Conservation (phyloP, 2,888 invertebrate species). For the Caenorhabditis sp. region DNA sequence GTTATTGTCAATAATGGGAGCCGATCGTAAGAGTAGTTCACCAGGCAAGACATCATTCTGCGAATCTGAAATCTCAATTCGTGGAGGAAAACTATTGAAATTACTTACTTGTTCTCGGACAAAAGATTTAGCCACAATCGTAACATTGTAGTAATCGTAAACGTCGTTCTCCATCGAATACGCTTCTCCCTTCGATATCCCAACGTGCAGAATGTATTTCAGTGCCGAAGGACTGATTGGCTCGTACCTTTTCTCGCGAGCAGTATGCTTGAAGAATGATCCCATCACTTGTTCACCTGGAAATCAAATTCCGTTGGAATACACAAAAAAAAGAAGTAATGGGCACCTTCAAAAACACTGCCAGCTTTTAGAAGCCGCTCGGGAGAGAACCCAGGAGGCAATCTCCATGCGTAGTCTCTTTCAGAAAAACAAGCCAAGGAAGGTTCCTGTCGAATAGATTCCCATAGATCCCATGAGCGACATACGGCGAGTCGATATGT, state of each 20-base stretch:
- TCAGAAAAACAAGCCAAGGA: slow-evolving; percentile 74
- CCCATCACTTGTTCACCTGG: slow-evolving; percentile 75
- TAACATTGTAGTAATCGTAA: slow-evolving; percentile 78
- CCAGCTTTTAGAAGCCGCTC: slow-evolving; percentile 64
- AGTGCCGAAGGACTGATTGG: slow-evolving; percentile 63
- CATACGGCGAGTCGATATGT: slow-evolving; percentile 77
- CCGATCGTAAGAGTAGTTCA: slow-evolving; percentile 69
- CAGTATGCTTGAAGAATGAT: slow-evolving; percentile 78
- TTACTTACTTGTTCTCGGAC: slow-evolving; percentile 77
- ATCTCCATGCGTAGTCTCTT: slow-evolving; percentile 71
- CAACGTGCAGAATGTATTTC: slow-evolving; percentile 67
- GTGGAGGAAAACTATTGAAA: not conserved
- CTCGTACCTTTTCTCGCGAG: slow-evolving; percentile 71
- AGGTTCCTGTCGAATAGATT: slow-evolving; percentile 67
- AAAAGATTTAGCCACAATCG: slow-evolving; percentile 74
- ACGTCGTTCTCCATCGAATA: slow-evolving; percentile 71
- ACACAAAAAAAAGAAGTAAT: not conserved
- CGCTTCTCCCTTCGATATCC: slow-evolving; percentile 68
- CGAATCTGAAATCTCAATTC: slow-evolving; percentile 72
- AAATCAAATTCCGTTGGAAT: slow-evolving; percentile 1
- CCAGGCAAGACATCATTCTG: slow-evolving; percentile 78
- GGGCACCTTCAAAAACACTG: slow-evolving; percentile 71
- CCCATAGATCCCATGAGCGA: slow-evolving; percentile 65
- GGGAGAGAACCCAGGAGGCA: slow-evolving; percentile 72
- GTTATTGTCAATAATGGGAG: slow-evolving; percentile 57